These are phyloP conservation scores for Bellardia pandia DNA, from an alignment of 2,888 invertebrate genomes.

Conservation along the genomic window DNA sequence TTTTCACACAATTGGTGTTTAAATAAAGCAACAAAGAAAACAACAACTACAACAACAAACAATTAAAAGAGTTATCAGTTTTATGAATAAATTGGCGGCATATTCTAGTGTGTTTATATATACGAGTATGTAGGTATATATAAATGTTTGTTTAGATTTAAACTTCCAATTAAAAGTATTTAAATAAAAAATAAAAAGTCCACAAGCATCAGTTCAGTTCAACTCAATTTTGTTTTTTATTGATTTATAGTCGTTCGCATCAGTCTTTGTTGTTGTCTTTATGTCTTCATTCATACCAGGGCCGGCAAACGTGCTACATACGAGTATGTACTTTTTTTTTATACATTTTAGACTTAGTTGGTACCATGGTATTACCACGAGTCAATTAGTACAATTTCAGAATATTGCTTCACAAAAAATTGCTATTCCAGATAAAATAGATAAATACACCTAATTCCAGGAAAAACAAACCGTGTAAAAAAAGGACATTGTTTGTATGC, in stretches of 20 bases:
- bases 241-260: conserved; percentile 37
- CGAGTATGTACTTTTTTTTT: too few relatives aligned
- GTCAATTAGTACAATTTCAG: too few relatives aligned
- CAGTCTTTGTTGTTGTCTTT: conserved; percentile 34
- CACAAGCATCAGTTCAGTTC: background rate
- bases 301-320: too few relatives aligned
- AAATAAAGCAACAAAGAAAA: conserved; percentile 3
- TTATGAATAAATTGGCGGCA: conserved; percentile 37
- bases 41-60: background rate
- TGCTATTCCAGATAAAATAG: too few relatives aligned
- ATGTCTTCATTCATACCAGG: background rate
- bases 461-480: too few relatives aligned
- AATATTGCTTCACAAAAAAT: too few relatives aligned
- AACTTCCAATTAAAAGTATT: conserved; percentile 60
- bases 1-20: background rate
- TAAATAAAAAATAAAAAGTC: conserved; percentile 19
- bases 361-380: too few relatives aligned
- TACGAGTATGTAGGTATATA: background rate
- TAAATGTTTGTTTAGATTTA: conserved; percentile 15
- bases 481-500: too few relatives aligned
- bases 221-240: conserved; percentile 30
- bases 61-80: conserved; percentile 45
- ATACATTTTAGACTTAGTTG: too few relatives aligned
- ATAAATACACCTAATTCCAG: too few relatives aligned
- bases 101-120: too few relatives aligned